Evolutionary conservation across 2,113 vertebrate genomes (phyloP), one percentile per base, ranked within the genome.

Genomic region (Cariama cristata): DNA sequence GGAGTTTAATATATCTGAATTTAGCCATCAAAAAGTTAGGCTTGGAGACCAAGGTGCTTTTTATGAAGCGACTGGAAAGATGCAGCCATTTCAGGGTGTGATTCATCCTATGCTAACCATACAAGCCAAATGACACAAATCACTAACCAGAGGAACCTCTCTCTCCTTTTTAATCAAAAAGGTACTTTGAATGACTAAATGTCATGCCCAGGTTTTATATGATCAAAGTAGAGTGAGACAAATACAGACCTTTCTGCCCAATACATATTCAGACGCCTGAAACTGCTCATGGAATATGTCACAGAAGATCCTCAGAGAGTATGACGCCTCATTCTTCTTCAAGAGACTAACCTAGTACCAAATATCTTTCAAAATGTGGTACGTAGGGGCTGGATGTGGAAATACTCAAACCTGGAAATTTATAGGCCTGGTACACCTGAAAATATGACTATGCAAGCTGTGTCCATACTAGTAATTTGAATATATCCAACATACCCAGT

Each of bases 341-440:
- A 72, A 76, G 24, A 82, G 8, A 38, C 19, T 62, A 19, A 42
- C 2, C 8, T 66, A 35, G 8, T 45, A 32, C 4, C 9, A 77
- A 67, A 35, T 16, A 5, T 6, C 4, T 88, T 85, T 45, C 18
- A 40, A 58, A 90, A 64, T 47, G 0, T n/a, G 20, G 2, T 7
- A 11, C 1, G 1, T 59, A 6, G 1, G 8, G 9, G 5, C 9
- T 33, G 21, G 2, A 20, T 64, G 5, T 76, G 50, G 33, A 59
- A 21, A 56, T 4, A 13, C 0, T 0, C 2, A 23, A 89, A 85
- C 2, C 9, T 49, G 21, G 6, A n/a, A 3, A 14, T 50, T 68
- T 53, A 15, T 20, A 8, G 27, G 1, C 38, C 67, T 67, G 3
- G 6, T 64, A 8, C 3, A 17, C 2, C 8, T 68, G 2, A 69